These are phyloP conservation scores for Carposina sasakii DNA, from an alignment of 1,140 invertebrate species.

Conservation along the genomic window DNA sequence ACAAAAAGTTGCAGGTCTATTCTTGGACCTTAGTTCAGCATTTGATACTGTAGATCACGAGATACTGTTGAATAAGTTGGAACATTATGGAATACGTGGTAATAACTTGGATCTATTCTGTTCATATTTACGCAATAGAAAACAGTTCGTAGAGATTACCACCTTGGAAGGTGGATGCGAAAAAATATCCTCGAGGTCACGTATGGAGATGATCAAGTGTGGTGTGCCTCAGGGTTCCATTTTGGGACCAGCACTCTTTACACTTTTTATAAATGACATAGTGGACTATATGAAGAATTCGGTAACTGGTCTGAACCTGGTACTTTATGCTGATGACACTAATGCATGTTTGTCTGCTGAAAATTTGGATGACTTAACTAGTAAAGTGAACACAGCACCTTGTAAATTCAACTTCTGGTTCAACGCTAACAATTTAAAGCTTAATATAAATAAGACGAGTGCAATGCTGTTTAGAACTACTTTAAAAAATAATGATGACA, in stretches of 20 bases:
- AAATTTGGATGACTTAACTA: background rate
- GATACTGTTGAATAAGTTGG: conserved; percentile 6
- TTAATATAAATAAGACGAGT: conserved; percentile 15
- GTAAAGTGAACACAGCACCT: background rate
- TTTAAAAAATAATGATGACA: background rate
- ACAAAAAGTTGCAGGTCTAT: conserved; percentile 6
- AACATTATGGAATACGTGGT: conserved; percentile 12
- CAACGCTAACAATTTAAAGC: conserved; percentile 6
- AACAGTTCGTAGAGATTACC: conserved; percentile 14
- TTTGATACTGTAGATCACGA: conserved; percentile 15
- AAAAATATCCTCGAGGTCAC: background rate
- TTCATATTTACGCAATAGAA: conserved; percentile 12
- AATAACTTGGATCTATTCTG: background rate
- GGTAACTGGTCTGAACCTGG: background rate
- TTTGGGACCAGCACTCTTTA: too few relatives aligned
- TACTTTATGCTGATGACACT: conserved; percentile 3
- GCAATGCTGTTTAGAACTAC: conserved; percentile 12
- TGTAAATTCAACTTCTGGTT: conserved; percentile 7
- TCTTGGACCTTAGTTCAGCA: conserved; percentile 12
- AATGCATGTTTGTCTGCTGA: conserved; percentile 5
- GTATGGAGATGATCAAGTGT: background rate
- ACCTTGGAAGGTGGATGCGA: too few relatives aligned
- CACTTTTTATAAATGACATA: conserved; percentile 4
- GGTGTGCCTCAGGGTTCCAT: conserved; percentile 6
- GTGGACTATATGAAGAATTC: background rate